Evolutionary conservation across 2,888 invertebrate genomes (phyloP), one percentile per base, ranked within the genome.

Genomic region (Nomada fucata): DNA sequence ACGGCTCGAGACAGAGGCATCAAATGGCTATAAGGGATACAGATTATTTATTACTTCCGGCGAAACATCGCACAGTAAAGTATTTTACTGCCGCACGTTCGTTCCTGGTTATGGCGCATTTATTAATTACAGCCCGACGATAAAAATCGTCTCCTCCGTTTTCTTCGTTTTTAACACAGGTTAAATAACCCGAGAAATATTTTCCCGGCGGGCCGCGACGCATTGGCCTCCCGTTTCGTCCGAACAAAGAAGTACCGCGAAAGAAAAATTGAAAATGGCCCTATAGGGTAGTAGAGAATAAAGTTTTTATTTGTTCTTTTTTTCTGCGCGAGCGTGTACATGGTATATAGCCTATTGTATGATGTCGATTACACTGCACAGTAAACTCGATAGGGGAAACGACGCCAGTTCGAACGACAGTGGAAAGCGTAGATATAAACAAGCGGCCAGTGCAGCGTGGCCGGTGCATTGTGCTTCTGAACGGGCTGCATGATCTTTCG

Each of bases 1-100:
- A 83, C 90, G 90, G 90, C 91, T 91, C 89, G 86, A 88, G 84
- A 13, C 11, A 4, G 26, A 3, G 81, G 77, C 84, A 76, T 71
- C 76, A 80, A 82, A 82, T n/a, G 13, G 29, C 20, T 10, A 10
- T 52, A 18, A 13, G 15, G 15, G 10, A 18, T 11, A 9, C 2
- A 15, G 23, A 60, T 60, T 68, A 55, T 42, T 57, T 23, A 7
- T 10, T 3, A 26, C 18, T 15, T 26, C n/a, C 18, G 4, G 2
- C 2, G 1, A 18, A 47, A n/a, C 10, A 44, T 47, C 7, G 36
- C 7, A 36, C 36, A 36, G 36, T 36, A 36, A 36, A 36, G 5
- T 23, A 23, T 26, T 57, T 57, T 9, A 57, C 23, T 13, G 23
- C n/a, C 2, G 23, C 13, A 23, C 57, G 57, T 23, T 23, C 57